Evolutionary conservation across 1,140 invertebrate genomes (phyloP).

Genomic region (Anastrepha obliqua): DNA sequence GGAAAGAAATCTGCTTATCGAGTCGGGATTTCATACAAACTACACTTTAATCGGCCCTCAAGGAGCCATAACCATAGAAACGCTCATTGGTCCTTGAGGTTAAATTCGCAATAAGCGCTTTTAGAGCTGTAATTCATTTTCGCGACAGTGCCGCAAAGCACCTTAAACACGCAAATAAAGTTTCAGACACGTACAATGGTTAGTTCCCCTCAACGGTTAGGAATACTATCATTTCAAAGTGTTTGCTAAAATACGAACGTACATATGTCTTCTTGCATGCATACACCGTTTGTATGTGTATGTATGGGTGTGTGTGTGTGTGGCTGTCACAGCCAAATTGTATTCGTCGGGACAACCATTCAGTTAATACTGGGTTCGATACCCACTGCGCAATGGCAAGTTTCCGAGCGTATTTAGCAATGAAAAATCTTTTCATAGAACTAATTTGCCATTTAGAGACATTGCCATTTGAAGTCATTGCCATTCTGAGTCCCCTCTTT

Average conservation of each 20-base stretch:
- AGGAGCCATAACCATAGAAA: conserved; percentile 45
- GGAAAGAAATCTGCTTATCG: background rate
- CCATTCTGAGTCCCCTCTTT: too few relatives aligned
- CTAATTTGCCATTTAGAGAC: too few relatives aligned
- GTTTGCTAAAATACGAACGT: background rate
- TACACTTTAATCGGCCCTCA: conserved; percentile 42
- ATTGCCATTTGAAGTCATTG: too few relatives aligned
- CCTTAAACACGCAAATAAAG: background rate
- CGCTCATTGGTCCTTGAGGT: conserved; percentile 50
- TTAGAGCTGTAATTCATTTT: conserved; percentile 48
- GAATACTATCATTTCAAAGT: background rate
- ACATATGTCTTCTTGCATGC: background rate
- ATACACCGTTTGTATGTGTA: background rate
- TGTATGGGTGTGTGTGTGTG: background rate
- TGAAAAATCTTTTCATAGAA: too few relatives aligned
- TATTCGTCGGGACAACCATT: too few relatives aligned
- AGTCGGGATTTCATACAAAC: conserved; percentile 22
- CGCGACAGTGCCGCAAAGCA: conserved; percentile 51
- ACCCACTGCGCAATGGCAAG: too few relatives aligned
- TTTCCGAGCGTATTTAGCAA: too few relatives aligned
- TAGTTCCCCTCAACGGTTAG: background rate
- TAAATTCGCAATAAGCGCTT: conserved; percentile 49
- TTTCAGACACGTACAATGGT: background rate
- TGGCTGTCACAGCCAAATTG: background rate
- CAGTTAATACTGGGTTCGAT: too few relatives aligned